A percentile compares a stretch with the other conserved stretches of the same genome.
Evolutionary conservation across 1,140 invertebrate species (phyloP).

Genomic region (Zaprionus camerounensis): DNA sequence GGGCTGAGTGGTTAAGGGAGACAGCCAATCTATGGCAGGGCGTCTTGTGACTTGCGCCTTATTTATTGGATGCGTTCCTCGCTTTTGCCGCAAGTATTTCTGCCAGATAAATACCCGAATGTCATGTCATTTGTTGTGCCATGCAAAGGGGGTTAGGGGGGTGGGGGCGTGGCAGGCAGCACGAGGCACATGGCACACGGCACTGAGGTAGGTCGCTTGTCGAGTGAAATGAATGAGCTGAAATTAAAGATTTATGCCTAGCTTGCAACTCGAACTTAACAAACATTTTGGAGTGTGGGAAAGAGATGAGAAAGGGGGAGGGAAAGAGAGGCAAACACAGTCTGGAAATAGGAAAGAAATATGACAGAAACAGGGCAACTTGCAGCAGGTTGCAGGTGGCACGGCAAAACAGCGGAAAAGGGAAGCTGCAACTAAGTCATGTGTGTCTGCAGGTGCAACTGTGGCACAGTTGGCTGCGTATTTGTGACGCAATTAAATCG

Average conservation of each 20-base stretch:
- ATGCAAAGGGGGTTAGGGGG: not conserved
- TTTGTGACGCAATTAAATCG: conserved; percentile 63
- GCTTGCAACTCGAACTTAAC: not conserved
- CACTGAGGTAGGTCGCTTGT: conserved; percentile 9
- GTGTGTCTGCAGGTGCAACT: conserved; percentile 43
- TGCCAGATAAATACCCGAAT: conserved; percentile 65
- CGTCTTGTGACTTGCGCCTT: conserved; percentile 44
- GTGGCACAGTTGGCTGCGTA: conserved; percentile 20
- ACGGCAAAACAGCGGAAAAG: not conserved
- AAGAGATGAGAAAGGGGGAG: not conserved
- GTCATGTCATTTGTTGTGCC: conserved; percentile 62
- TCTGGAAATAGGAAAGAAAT: not conserved
- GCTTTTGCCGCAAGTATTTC: conserved; percentile 68
- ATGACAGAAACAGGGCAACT: not conserved
- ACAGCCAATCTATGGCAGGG: conserved; percentile 43
- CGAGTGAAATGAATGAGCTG: conserved; percentile 17
- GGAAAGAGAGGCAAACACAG: not conserved
- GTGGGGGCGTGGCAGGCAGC: conserved; percentile 25
- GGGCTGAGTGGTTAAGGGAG: conserved; percentile 24
- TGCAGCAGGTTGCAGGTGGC: not conserved
- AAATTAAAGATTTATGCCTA: conserved; percentile 8
- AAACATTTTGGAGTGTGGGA: not conserved
- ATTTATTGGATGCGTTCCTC: conserved; percentile 66
- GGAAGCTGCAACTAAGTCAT: conserved; percentile 53
- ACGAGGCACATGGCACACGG: not conserved